A percentile compares a stretch with the other conserved stretches of the same genome.
Conservation (phyloP, 2,113 vertebrate species). For the Cynoglossus semilaevis region DNA sequence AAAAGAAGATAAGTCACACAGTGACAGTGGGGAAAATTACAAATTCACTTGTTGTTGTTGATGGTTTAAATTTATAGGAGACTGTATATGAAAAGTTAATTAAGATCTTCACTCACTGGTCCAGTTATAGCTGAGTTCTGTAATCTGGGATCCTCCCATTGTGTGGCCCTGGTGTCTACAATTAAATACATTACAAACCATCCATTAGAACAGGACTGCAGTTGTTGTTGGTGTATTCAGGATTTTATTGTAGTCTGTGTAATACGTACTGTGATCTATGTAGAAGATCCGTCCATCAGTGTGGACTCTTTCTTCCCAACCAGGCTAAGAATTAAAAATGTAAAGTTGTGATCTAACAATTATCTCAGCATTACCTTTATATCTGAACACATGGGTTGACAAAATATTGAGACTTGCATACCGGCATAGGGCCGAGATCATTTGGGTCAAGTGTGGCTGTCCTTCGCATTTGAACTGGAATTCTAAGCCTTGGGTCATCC, state of each 20-base stretch:
- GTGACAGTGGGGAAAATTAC: background rate
- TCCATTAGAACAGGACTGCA: background rate
- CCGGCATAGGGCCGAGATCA: slow-evolving; percentile 89
- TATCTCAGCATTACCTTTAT: background rate
- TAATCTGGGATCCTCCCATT: slow-evolving; percentile 96
- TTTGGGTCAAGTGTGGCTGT: slow-evolving; percentile 81
- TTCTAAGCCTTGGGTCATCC: slow-evolving; percentile 91
- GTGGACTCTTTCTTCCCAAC: slow-evolving; percentile 95
- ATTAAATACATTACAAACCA: slow-evolving; percentile 9
- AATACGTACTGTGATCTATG: slow-evolving; percentile 92
- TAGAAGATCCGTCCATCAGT: slow-evolving; percentile 93
- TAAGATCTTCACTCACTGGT: slow-evolving; percentile 83
- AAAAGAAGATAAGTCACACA: slow-evolving; percentile 9
- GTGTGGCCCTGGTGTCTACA: slow-evolving; percentile 90
- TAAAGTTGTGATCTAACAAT: background rate
- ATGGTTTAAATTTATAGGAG: slow-evolving; percentile 1
- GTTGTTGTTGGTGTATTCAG: background rate
- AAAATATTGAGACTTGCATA: slow-evolving; percentile 65
- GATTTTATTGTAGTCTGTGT: background rate
- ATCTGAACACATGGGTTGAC: background rate
- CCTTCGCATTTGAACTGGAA: slow-evolving; percentile 80
- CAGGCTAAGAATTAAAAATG: slow-evolving; percentile 78
- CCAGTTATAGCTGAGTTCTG: slow-evolving; percentile 91
- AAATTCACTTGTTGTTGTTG: background rate
- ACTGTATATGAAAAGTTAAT: background rate